A percentile compares a stretch with the other conserved stretches of the same genome.
Conservation (phyloP, 2,113 vertebrate species). For the Vulpes vulpes region DNA sequence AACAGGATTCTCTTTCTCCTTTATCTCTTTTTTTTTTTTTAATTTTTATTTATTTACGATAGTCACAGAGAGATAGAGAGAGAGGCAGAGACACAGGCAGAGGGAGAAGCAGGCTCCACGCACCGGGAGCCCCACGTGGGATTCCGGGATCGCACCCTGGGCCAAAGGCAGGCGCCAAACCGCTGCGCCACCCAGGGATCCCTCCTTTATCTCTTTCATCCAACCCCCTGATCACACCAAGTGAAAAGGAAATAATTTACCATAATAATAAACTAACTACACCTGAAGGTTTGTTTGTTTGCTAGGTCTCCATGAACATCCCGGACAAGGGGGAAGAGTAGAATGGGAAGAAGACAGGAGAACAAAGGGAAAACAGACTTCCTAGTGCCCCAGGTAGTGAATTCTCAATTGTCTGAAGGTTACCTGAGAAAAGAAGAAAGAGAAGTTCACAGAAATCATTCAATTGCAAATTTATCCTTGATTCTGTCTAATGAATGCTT, state of each 20-base stretch:
- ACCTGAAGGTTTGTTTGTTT: background rate
- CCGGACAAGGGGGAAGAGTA: background rate
- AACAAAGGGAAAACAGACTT: background rate
- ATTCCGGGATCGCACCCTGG: too few species aligned
- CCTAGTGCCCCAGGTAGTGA: background rate
- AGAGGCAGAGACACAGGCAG: too few species aligned
- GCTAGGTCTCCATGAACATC: background rate
- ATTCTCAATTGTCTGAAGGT: background rate
- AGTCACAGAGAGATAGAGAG: too few species aligned
- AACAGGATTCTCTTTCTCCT: background rate
- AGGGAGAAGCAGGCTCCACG: too few species aligned
- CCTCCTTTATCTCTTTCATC: background rate
- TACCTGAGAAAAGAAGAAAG: conserved; percentile 2
- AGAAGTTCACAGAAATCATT: background rate
- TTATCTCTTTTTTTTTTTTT: background rate
- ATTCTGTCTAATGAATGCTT: background rate
- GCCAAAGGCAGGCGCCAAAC: too few species aligned
- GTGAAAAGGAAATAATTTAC: background rate
- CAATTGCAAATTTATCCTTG: background rate
- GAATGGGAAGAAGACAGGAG: background rate
- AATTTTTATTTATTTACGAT: too few species aligned
- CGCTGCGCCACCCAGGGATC: too few species aligned
- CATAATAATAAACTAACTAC: background rate
- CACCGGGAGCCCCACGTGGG: too few species aligned
- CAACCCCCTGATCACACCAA: background rate